phyloP scores from a whole-genome alignment of 2,888 invertebrate genomes.

The Rhagium mordax region DNA sequence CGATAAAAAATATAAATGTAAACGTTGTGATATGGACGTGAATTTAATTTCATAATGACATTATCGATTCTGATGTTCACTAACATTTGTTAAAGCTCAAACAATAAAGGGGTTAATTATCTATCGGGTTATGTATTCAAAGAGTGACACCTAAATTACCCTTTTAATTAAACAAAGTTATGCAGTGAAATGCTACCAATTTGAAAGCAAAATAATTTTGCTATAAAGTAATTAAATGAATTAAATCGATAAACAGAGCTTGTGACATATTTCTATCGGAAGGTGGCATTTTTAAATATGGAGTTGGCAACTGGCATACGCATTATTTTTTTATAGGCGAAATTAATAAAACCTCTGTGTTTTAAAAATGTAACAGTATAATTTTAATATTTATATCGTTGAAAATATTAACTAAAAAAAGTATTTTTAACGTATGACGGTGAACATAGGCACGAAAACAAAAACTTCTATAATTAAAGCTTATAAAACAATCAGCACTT shows the following conservation, averaged over 20 bases:
- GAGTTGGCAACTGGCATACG: background rate
- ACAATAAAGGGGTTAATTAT: constrained; percentile 26
- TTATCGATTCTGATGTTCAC: constrained; percentile 22
- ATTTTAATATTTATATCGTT: too few species aligned
- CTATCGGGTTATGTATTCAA: constrained; percentile 19
- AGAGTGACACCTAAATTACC: constrained; percentile 16
- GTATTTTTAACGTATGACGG: too few species aligned
- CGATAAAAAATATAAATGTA: background rate
- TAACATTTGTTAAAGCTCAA: constrained; percentile 23
- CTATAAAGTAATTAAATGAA: constrained; percentile 25
- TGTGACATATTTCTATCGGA: background rate
- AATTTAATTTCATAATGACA: constrained; percentile 14
- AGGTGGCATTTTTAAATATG: background rate
- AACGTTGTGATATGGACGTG: background rate
- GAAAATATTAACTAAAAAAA: too few species aligned
- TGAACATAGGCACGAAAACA: too few species aligned
- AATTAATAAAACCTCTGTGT: background rate
- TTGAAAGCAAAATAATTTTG: constrained; percentile 17
- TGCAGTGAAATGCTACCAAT: constrained; percentile 9
- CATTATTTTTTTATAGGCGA: background rate
- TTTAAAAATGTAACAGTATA: too few species aligned
- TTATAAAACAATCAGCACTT: too few species aligned
- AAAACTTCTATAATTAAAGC: too few species aligned
- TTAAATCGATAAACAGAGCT: constrained; percentile 39
- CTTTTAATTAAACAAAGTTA: constrained; percentile 26